Evolutionary conservation across 2,888 invertebrate genomes (phyloP), one percentile per base, ranked within the genome.

Genomic region (Plagiodera versicolora): DNA sequence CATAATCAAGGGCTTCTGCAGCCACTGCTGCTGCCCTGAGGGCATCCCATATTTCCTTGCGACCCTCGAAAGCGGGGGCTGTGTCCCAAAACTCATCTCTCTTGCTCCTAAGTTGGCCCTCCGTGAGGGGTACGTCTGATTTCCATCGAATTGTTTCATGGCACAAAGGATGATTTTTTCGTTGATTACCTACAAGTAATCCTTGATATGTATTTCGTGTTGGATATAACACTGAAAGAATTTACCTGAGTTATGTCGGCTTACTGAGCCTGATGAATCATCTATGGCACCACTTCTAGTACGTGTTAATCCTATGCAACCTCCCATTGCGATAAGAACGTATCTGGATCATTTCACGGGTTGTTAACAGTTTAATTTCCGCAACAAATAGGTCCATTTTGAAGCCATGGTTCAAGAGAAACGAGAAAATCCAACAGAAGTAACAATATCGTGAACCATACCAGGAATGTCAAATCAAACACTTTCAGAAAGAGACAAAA

Each of bases 1-100:
- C 90, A 82, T 94, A 96, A 82, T 98, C 97, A 77, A 92, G 87
- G 24, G 89, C 88, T 81, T 97, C 97, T 0, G 95, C 91, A 19
- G 96, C 96, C 68, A 91, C 89, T 3, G 96, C 94, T 10, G 97
- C 97, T 19, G 96, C 97, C 68, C 95, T 88, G 67, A 98, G 82
- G 11, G 97, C 97, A 82, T 97, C 97, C 97, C 97, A 98, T 70
- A 98, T 97, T 82, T 98, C 97, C 79, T 95, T 95, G 11, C 96
- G 88, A 11, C 97, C 97, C 75, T 97, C 97, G 79, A 97, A 97
- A 0, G 96, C 96, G 48, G 97, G 97, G 46, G 97, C 97, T 5
- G 97, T 98, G 77, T 98, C 97, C 97, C 97, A 98, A 81, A 97
- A 98, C 80, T 97, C 97, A 84, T 97, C 97, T 60, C 97, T 84